These are phyloP conservation scores for Scaptomyza reducta DNA, from an alignment of 2,888 invertebrate genomes.

Conservation along the genomic window DNA sequence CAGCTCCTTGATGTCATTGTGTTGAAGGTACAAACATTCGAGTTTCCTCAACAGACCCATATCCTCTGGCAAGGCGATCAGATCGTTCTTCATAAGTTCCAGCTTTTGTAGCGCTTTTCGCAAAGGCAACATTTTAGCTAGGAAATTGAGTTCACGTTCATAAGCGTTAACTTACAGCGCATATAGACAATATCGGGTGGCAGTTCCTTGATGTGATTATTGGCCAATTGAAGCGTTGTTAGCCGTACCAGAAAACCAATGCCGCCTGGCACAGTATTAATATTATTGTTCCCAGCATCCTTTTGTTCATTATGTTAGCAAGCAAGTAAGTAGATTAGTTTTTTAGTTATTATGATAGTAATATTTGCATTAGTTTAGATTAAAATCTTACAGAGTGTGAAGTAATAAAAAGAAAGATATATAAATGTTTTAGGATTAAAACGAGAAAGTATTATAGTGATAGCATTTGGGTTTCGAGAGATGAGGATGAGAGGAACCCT, in stretches of 20 bases:
- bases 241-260: constrained; percentile 93
- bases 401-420: neutral
- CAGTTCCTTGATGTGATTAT: constrained; percentile 90
- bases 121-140: constrained; percentile 14
- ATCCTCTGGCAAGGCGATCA: constrained; percentile 87
- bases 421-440: too few species aligned
- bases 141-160: neutral
- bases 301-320: constrained; percentile 80
- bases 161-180: constrained; percentile 87
- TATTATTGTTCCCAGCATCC: constrained; percentile 92
- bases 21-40: constrained; percentile 90
- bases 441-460: too few species aligned
- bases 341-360: constrained; percentile 1
- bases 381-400: neutral
- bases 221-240: constrained; percentile 89
- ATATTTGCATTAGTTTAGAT: neutral
- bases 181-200: constrained; percentile 93
- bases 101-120: constrained; percentile 87
- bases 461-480: neutral
- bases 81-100: constrained; percentile 90
- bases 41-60: constrained; percentile 90
- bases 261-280: constrained; percentile 90
- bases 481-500: too few species aligned
- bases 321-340: constrained; percentile 7
- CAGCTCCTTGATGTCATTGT: constrained; percentile 91